Base-by-base conservation (phyloP, 2,888 invertebrate species). In the Diachrysia chrysitis region DNA sequence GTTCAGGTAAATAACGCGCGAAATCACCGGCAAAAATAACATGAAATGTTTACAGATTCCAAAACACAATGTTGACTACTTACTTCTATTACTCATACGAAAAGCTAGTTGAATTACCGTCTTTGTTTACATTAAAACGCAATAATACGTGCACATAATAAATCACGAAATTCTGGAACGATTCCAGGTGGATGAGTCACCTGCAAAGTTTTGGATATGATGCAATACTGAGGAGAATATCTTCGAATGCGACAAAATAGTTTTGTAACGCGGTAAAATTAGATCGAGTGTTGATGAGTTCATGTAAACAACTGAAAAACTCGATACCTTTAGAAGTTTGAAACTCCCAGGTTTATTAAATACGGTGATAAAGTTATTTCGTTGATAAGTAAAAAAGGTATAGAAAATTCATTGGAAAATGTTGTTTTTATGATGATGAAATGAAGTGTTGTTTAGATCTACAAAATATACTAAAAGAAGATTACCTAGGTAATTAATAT, bases 201-300 rank as follows among this genome's bases (percentile, higher is more conserved):
- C 91, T 92, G 92, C 68, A 77, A 83, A 87, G 91, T 90, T 91
- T 90, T 92, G 91, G 91, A 87, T 85, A 79, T 93, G 93, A 94
- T 94, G 93, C 93, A 92, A 92, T 81, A 85, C 73, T 80, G 79
- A 83, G 85, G 85, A 79, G 81, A 85, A 85, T 85, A 72, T 85
- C 77, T 81, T 68, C 66, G 72, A 79, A 77, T 75, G 74, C 73
- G 83, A 83, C 81, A 82, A 80, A 78, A 66, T 42, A 73, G 69
- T 80, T 81, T 83, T 79, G 82, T 70, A 82, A 82, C 70, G 55
- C 46, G 64, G 66, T 85, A 85, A 81, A 85, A 73, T 82, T 87
- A 85, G 80, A 76, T 58, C 37, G 46, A 66, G 66, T 76, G 70
- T 82, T 78, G 65, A 63, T 57, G 19, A 10, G 1, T 19, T 68